Conservation (phyloP, 2,113 vertebrate species). For the Cromileptes altivelis region DNA sequence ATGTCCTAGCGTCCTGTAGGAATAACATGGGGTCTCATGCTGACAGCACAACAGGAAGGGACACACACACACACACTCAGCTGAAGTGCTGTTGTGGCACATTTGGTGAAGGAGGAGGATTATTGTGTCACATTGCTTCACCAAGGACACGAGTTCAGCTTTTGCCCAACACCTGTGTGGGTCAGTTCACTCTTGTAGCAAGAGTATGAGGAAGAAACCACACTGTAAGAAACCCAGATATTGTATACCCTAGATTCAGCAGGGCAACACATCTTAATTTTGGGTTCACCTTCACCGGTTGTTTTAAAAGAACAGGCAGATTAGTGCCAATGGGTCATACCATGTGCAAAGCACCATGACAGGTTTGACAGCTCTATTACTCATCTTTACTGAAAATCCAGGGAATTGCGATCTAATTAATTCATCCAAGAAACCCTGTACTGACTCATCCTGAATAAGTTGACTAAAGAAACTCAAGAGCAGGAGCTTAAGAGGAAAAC, state of each 20-base stretch:
- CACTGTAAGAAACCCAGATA: not conserved
- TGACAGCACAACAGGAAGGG: constrained; percentile 57
- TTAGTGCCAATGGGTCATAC: not conserved
- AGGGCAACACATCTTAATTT: not conserved
- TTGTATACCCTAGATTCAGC: not conserved
- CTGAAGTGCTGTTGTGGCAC: constrained; percentile 64
- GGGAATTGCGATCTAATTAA: not conserved
- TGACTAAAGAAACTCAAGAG: not conserved
- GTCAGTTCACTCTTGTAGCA: constrained; percentile 43
- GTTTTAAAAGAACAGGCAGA: not conserved
- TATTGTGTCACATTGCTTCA: constrained; percentile 71
- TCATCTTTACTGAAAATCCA: not conserved
- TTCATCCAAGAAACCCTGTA: not conserved
- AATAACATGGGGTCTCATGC: constrained; percentile 58
- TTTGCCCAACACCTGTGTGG: constrained; percentile 58
- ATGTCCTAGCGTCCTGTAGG: constrained; percentile 53
- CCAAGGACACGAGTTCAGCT: constrained; percentile 53
- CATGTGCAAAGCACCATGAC: not conserved
- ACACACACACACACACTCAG: constrained; percentile 31
- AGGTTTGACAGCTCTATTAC: not conserved
- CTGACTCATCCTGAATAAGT: not conserved
- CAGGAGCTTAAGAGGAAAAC: not conserved
- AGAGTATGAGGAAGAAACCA: not conserved
- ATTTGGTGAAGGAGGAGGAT: constrained; percentile 68
- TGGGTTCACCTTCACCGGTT: not conserved